Evolutionary conservation across 2,113 vertebrate species (phyloP), one percentile per base, ranked within the genome.

Genomic region (Solenodon paradoxus): DNA sequence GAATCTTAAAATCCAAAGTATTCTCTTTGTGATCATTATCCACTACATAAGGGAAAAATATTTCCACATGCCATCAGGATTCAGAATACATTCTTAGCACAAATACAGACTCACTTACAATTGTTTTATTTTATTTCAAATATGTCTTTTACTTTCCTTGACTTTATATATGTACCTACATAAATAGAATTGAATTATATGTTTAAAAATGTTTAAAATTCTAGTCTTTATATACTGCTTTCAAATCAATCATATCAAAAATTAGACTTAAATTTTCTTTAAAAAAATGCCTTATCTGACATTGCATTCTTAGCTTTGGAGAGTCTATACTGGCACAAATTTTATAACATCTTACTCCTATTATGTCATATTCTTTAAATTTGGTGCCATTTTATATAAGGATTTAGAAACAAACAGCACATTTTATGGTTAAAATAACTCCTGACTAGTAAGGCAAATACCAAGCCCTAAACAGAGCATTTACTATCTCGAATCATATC

Each of bases 241-340:
- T 92, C 45, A 82, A 91, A 91, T 72, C 72, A 49, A 81, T 88
- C 38, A 68, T 17, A 35, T 61, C 81, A 55, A 91, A 95, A 80
- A 57, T 47, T 88, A 24, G 45, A 61, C 7, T 45, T 72, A 30
- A 30, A 32, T 5, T 49, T 59, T 86, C n/a, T 80, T 30, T 9
- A 3, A n/a, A 49, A 26, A 49, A 19, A 22, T 55, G 12, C 15
- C 22, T 80, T 69, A 51, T 5, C 4, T 71, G 2, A 64, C 86
- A 24, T 1, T 68, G 7, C 4, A 75, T 63, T 81, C 32, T 55
- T 84, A 89, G 57, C 15, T 80, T 91, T 82, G 53, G 19, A 75
- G 17, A 66, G 15, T 57, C 26, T 8, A 51, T 69, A 35, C 6
- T 51, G 30, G 51, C 7, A 32, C 22, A 38, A 92, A 89, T 13